Percentiles rank a stretch among this genome's conserved stretches.
Conservation (phyloP, 2,888 invertebrate genomes). For the Dicyrtoma fusca region DNA sequence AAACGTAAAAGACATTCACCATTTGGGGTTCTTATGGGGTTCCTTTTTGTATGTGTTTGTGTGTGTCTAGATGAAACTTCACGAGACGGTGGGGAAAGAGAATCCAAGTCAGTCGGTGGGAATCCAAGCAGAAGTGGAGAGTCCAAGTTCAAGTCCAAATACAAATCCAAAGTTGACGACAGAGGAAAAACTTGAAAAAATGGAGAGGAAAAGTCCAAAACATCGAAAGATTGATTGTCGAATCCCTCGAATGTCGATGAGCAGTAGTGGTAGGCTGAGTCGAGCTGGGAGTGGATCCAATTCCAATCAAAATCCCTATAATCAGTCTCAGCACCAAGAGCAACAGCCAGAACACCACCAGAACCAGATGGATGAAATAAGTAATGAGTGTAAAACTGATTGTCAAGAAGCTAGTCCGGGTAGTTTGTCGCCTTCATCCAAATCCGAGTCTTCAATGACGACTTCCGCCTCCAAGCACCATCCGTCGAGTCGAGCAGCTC, state of each 20-base stretch:
- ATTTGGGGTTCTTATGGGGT: too few relatives aligned
- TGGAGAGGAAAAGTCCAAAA: constrained; percentile 31
- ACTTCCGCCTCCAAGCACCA: neutral
- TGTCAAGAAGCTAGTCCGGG: constrained; percentile 22
- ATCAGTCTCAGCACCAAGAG: constrained; percentile 2
- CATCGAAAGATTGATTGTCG: constrained; percentile 42
- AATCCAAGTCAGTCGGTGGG: constrained; percentile 23
- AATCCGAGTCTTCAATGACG: constrained; percentile 33
- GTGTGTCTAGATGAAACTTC: constrained; percentile 40
- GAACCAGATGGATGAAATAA: neutral
- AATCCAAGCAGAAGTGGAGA: neutral
- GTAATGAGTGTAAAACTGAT: constrained; percentile 28
- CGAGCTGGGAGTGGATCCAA: neutral
- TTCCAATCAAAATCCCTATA: constrained; percentile 10
- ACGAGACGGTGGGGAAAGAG: constrained; percentile 39
- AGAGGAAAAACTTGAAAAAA: neutral
- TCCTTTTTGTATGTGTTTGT: too few relatives aligned
- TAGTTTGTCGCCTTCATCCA: constrained; percentile 29
- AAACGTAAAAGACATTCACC: too few relatives aligned
- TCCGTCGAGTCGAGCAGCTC: too few relatives aligned
- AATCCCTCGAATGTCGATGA: constrained; percentile 40
- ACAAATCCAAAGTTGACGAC: constrained; percentile 5
- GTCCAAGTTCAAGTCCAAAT: neutral
- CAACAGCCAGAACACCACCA: constrained; percentile 3
- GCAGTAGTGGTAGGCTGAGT: constrained; percentile 1